phyloP scores from a whole-genome alignment of 1,140 invertebrate species.

The Drosophila nannoptera region DNA sequence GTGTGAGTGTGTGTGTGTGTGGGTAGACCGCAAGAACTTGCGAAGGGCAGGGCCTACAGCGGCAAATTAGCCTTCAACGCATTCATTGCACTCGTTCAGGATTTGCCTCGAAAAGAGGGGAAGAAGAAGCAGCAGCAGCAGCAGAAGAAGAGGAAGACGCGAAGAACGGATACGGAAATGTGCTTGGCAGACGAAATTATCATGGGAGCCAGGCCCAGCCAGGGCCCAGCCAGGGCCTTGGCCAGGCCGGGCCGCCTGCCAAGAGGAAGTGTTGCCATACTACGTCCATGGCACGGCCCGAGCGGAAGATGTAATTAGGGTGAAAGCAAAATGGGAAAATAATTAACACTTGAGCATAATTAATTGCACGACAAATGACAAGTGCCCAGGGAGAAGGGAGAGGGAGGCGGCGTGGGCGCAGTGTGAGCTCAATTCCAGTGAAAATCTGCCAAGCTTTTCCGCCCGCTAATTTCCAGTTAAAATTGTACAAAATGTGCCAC shows the following conservation, averaged over 20 bases:
- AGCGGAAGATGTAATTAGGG: constrained; percentile 70
- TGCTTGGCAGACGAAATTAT: constrained; percentile 70
- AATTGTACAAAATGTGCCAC: neutral
- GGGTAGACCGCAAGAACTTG: constrained; percentile 35
- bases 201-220: constrained; percentile 53
- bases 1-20: neutral
- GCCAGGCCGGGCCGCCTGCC: no score
- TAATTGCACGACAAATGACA: constrained; percentile 72
- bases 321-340: constrained; percentile 73
- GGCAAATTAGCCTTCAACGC: constrained; percentile 47
- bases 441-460: constrained; percentile 12
- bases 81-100: constrained; percentile 36
- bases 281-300: constrained; percentile 20
- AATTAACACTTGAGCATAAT: constrained; percentile 74
- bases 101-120: constrained; percentile 18
- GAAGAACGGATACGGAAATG: constrained; percentile 62
- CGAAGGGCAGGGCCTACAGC: neutral
- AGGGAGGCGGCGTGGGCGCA: no score
- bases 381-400: constrained; percentile 43
- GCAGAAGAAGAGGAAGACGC: constrained; percentile 9
- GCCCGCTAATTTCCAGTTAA: neutral
- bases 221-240: no score
- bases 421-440: neutral
- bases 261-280: constrained; percentile 28
- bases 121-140: constrained; percentile 2